These are phyloP conservation scores for Palythoa grandiflora DNA, from an alignment of 92 coral and sea anemone species.

Conservation along the genomic window DNA sequence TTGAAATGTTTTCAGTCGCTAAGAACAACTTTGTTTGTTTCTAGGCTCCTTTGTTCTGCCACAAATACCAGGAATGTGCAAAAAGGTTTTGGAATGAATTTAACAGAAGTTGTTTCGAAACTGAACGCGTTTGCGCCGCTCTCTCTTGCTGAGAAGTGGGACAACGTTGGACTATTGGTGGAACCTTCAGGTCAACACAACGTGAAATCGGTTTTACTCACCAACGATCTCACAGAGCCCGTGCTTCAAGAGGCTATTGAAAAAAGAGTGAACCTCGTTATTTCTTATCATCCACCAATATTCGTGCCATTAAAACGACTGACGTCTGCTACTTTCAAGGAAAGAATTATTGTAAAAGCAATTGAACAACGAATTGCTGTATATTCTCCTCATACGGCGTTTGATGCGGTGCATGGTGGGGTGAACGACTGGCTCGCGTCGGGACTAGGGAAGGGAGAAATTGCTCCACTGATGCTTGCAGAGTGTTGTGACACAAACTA, in stretches of 20 bases:
- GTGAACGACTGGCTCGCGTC: constrained; percentile 99
- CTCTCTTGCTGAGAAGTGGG: constrained; percentile 94
- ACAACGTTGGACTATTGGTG: constrained; percentile 96
- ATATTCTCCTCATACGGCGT: constrained; percentile 97
- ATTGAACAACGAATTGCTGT: constrained; percentile 89
- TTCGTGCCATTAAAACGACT: constrained; percentile 89
- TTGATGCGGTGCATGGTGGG: constrained; percentile 96
- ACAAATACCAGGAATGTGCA: constrained; percentile 21
- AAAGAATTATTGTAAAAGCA: constrained; percentile 87
- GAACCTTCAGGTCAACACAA: constrained; percentile 85
- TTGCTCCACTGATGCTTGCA: constrained; percentile 68
- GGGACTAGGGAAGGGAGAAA: constrained; percentile 81
- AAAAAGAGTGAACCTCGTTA: constrained; percentile 75
- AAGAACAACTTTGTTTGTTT: not conserved
- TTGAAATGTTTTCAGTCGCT: not conserved
- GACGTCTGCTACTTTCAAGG: constrained; percentile 81
- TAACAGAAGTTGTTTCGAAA: constrained; percentile 73
- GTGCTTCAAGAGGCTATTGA: constrained; percentile 92
- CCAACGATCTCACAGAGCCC: constrained; percentile 91
- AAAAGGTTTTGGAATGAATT: constrained; percentile 70
- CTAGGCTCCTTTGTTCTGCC: not conserved
- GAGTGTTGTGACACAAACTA: constrained; percentile 23
- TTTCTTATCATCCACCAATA: constrained; percentile 97
- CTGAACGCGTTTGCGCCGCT: constrained; percentile 87
- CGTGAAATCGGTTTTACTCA: constrained; percentile 83